Base-by-base conservation (phyloP, 2,888 invertebrate genomes). In the Morinoia aosen region DNA sequence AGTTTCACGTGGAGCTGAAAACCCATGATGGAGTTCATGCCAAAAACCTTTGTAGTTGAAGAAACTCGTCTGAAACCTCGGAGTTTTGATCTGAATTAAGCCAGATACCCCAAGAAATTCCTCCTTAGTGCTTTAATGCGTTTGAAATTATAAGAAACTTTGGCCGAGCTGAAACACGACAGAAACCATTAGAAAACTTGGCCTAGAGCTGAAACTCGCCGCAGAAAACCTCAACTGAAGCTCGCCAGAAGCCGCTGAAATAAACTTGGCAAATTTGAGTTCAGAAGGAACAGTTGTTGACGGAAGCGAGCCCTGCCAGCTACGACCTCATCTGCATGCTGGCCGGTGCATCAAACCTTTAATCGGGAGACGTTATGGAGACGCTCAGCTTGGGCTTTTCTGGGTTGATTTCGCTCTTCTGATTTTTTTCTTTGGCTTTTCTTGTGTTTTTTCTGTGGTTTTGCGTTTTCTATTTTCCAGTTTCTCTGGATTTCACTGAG, bases 361-460 rank as follows among this genome's bases (percentile, higher is more conserved):
- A 95, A 95, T 95, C 95, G 95, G 95, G 95, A 91, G 95, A 96
- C 96, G 95, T 96, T 96, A 96, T 95, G 95, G 95, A 95, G 61
- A 61, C 61, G 39, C 39, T 39, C 58, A 94, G 58, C 40, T 56
- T 61, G 61, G 16, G 12, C 61, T 61, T 61, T 61, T 61, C 61
- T 61, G 8, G 19, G 61, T 19, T 61, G 12, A 12, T 61, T 61
- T 61, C 16, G 61, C 61, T 48, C 48, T 48, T 48, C 48, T 16
- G 64, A 64, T 33, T 64, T 33, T 16, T 64, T 64, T 64, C 33
- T 25, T 25, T 25, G 33, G 33, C 64, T 16, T 64, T 25, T 64
- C 33, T 64, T 4, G 64, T 64, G 64, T 33, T 16, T 25, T 33
- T 25, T 25, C 33, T 33, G 33, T 33, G 64, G 64, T 25, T 16